Evolutionary conservation across 2,888 invertebrate species (phyloP), one percentile per base, ranked within the genome.

Genomic region (Thera obeliscata): DNA sequence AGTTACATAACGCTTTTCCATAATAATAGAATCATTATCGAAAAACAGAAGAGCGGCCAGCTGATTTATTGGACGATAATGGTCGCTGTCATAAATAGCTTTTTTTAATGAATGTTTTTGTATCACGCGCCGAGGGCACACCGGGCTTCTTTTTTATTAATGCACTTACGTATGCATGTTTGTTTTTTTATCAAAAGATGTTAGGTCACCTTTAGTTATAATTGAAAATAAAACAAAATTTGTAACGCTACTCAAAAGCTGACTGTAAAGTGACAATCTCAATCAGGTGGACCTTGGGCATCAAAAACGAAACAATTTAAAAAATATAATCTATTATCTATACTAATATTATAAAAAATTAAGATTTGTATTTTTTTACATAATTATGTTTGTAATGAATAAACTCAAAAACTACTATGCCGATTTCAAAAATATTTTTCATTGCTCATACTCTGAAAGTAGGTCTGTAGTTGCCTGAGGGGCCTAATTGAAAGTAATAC

Each of bases 21-120:
- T 93, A 93, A 93, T 93, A 93, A 93, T 93, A 93, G 93, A 93
- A 93, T 93, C 93, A 93, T 93, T 93, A 93, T 93, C 89, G 92
- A 93, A 93, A 83, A 93, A 93, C 93, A 93, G 93, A 93, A 93
- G 93, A 93, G 91, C 88, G 92, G 92, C 89, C 93, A 93, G 93
- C 93, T 93, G 93, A 93, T 93, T 93, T 93, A 93, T 93, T 93
- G 84, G 90, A 92, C 88, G 93, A 91, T 93, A 93, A 93, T 93
- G 87, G 93, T 78, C 88, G 85, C 91, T 92, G 93, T 93, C 92
- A 93, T 93, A 93, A 93, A 93, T 91, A 92, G 91, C 87, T 92
- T 92, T 92, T 91, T 92, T 88, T 88, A 90, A 88, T 87, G 87
- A 89, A 88, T 81, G 80, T 87, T 91, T 92, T 91, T 89, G 87